Percentiles rank a stretch among this genome's conserved stretches.
These are phyloP conservation scores for Drosophila siamana DNA, from an alignment of 2,888 invertebrate species.

Conservation along the genomic window DNA sequence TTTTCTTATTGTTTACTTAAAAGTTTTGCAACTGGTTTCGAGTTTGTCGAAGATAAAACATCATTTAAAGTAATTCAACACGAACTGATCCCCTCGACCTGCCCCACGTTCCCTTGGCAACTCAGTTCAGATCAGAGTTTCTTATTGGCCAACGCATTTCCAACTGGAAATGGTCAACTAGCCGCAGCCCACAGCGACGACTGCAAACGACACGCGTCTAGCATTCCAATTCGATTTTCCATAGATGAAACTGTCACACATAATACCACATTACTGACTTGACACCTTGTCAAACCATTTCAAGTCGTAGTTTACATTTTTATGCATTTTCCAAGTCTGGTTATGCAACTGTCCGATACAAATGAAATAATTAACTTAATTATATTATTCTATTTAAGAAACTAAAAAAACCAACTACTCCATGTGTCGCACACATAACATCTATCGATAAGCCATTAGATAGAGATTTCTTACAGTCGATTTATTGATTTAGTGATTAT, in stretches of 20 bases:
- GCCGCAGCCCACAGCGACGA: constrained; percentile 27
- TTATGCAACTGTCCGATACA: constrained; percentile 37
- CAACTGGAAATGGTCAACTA: constrained; percentile 27
- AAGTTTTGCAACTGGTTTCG: background rate
- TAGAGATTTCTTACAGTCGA: constrained; percentile 46
- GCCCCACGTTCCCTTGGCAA: background rate
- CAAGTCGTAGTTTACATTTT: constrained; percentile 38
- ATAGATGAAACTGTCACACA: constrained; percentile 60
- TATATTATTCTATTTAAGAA: constrained; percentile 4
- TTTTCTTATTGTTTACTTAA: constrained; percentile 4
- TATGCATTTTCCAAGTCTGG: constrained; percentile 30
- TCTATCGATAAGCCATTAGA: constrained; percentile 39
- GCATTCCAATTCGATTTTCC: constrained; percentile 42
- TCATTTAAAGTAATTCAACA: background rate
- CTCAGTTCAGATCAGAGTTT: background rate
- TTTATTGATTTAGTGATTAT: constrained; percentile 34
- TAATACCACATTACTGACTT: constrained; percentile 16
- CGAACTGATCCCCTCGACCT: background rate
- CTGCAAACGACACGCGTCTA: constrained; percentile 39
- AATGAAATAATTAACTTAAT: constrained; percentile 13
- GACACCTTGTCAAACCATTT: constrained; percentile 30
- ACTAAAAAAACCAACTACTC: background rate
- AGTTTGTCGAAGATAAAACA: background rate
- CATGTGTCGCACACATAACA: constrained; percentile 13
- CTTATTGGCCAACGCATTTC: constrained; percentile 16